Percentiles rank a stretch among this genome's conserved stretches.
These are phyloP conservation scores for Ichneumoninae sp. DNA, from an alignment of 2,888 invertebrate genomes.

Conservation along the genomic window DNA sequence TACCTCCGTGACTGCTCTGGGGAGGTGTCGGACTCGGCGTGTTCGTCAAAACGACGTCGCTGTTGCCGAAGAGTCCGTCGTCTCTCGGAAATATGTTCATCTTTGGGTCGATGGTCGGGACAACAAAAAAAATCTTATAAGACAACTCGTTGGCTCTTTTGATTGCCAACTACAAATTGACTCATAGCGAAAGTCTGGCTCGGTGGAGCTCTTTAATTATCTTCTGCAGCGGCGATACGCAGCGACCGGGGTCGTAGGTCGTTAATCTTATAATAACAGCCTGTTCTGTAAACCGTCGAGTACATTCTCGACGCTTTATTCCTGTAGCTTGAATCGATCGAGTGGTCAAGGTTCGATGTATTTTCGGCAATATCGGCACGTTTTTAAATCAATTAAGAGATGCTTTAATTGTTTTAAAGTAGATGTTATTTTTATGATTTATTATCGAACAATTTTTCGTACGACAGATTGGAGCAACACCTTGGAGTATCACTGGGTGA, in stretches of 20 bases:
- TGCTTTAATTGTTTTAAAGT: neutral
- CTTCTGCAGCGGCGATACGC: conserved; percentile 22
- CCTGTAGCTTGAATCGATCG: neutral
- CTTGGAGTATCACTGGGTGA: neutral
- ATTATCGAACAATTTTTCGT: neutral
- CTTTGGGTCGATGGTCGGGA: neutral
- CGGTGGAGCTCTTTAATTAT: conserved; percentile 16
- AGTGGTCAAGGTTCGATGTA: neutral
- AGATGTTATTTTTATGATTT: neutral
- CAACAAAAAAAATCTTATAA: neutral
- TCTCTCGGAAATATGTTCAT: conserved; percentile 61
- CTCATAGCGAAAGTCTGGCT: conserved; percentile 30
- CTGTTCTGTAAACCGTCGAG: conserved; percentile 13
- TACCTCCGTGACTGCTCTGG: conserved; percentile 46
- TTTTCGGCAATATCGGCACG: conserved; percentile 9
- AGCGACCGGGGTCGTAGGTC: conserved; percentile 45
- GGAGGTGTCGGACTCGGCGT: conserved; percentile 38
- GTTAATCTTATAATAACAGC: conserved; percentile 3
- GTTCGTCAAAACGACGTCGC: conserved; percentile 53
- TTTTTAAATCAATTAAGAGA: neutral
- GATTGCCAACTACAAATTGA: conserved; percentile 24
- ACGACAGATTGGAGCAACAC: neutral
- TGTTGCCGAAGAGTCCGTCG: conserved; percentile 27
- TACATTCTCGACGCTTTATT: conserved; percentile 7
- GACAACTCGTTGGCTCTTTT: conserved; percentile 1